A percentile compares a stretch with the other conserved stretches of the same genome.
phyloP scores from a whole-genome alignment of 2,797 vertebrate species.

The Agapornis canus region DNA sequence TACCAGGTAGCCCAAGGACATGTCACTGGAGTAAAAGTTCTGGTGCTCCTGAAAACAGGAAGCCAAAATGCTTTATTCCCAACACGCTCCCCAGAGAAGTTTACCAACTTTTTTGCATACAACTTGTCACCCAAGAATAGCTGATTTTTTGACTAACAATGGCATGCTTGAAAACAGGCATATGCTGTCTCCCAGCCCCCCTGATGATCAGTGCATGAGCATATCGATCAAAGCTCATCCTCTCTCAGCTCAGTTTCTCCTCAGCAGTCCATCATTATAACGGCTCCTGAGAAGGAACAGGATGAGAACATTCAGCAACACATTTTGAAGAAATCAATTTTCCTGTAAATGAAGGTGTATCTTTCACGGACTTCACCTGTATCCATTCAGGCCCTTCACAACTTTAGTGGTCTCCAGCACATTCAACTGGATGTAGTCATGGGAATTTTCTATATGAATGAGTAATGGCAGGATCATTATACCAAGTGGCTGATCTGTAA shows the following conservation, averaged over 20 bases:
- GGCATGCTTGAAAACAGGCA: neutral
- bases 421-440: neutral
- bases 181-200: neutral
- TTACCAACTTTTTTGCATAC: neutral
- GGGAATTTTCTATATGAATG: neutral
- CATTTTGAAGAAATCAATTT: neutral
- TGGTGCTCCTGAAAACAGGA: constrained; percentile 72
- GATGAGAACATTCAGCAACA: neutral
- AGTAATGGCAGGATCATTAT: neutral
- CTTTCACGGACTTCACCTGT: neutral
- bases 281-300: neutral
- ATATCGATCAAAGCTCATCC: neutral
- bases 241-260: neutral
- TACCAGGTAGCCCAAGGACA: constrained; percentile 69
- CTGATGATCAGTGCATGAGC: neutral
- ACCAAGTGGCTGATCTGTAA: neutral
- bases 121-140: neutral
- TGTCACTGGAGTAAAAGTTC: constrained; percentile 76
- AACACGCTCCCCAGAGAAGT: neutral
- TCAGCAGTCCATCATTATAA: neutral
- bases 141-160: neutral
- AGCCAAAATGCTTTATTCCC: neutral
- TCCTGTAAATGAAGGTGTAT: neutral
- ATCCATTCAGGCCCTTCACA: neutral
- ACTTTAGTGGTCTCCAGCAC: neutral